Conservation (phyloP, 2,113 vertebrate genomes). For the Hylia prasina region DNA sequence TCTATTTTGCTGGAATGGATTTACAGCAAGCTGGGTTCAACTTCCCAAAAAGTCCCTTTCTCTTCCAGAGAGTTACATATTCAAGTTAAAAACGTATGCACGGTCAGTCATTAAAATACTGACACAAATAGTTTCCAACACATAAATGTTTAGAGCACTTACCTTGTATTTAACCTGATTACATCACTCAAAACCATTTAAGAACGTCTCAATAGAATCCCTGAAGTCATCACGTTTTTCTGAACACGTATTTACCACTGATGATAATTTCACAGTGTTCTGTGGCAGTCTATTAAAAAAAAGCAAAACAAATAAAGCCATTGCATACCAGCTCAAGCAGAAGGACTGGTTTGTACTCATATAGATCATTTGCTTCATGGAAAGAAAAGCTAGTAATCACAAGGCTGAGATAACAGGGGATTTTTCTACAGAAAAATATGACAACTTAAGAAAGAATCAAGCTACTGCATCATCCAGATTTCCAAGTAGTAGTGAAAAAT, state of each 20-base stretch:
- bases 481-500: slow-evolving; percentile 11
- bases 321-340: slow-evolving; percentile 14
- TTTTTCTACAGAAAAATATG: slow-evolving; percentile 29
- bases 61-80: background rate
- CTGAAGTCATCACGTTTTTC: slow-evolving; percentile 1
- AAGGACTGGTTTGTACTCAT: slow-evolving; percentile 33
- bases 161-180: slow-evolving; percentile 46
- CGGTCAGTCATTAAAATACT: background rate
- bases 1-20: background rate
- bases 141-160: background rate
- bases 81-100: background rate
- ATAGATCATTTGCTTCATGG: background rate
- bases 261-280: background rate
- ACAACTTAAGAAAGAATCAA: slow-evolving; percentile 18
- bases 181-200: slow-evolving; percentile 36
- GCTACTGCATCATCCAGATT: background rate
- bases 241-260: background rate
- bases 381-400: slow-evolving; percentile 41
- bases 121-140: slow-evolving; percentile 16
- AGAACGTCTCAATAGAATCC: slow-evolving; percentile 6
- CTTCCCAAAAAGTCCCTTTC: background rate
- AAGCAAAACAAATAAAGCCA: slow-evolving; percentile 47
- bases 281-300: slow-evolving; percentile 41
- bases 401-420: slow-evolving; percentile 35
- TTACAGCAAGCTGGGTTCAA: background rate